Evolutionary conservation across 2,888 invertebrate species (phyloP).

Genomic region (Selenia dentaria): DNA sequence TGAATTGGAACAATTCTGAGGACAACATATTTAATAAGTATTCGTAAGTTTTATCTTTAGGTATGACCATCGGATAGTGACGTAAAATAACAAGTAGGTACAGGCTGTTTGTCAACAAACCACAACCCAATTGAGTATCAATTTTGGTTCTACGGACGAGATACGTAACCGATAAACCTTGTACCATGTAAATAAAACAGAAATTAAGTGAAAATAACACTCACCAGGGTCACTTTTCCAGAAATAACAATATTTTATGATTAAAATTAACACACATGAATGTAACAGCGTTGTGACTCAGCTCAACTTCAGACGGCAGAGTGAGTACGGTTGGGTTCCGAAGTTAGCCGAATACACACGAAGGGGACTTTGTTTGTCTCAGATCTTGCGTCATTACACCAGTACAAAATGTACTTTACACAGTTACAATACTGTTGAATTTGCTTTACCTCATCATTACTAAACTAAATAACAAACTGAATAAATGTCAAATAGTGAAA

Average conservation of each 20-base stretch:
- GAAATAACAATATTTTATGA: conserved; percentile 29
- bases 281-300: conserved; percentile 61
- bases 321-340: conserved; percentile 49
- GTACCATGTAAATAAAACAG: background rate
- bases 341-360: conserved; percentile 65
- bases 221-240: conserved; percentile 47
- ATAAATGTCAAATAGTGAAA: too few species aligned
- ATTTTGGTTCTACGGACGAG: background rate
- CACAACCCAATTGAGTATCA: conserved; percentile 18
- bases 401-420: too few species aligned
- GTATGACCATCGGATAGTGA: too few species aligned
- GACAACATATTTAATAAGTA: too few species aligned
- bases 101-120: conserved; percentile 45
- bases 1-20: too few species aligned
- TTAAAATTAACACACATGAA: conserved; percentile 27
- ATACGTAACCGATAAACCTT: background rate
- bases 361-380: too few species aligned
- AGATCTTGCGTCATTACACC: too few species aligned
- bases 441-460: too few species aligned
- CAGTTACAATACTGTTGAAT: too few species aligned
- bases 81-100: conserved; percentile 31
- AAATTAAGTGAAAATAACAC: conserved; percentile 32
- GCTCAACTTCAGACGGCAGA: conserved; percentile 60
- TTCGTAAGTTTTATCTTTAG: too few species aligned
- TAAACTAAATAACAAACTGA: too few species aligned